phyloP scores from a whole-genome alignment of 1,140 invertebrate species.

The Lutraria rhynchaena region DNA sequence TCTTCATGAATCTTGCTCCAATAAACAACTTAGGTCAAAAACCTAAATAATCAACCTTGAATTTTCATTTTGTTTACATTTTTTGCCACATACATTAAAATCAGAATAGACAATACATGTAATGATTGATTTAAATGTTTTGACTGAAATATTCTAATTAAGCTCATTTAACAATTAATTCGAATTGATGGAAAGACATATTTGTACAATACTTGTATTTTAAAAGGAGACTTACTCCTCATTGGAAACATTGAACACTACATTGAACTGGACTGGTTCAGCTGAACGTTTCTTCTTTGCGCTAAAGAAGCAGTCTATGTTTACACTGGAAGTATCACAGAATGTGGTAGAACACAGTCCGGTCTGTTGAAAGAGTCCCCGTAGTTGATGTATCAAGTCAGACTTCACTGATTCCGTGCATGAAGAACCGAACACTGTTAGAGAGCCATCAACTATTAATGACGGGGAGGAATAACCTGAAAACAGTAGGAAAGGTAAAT shows the following conservation, averaged over 20 bases:
- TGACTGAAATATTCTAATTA: no score
- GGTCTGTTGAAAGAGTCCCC: not conserved
- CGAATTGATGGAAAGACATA: no score
- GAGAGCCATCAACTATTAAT: conserved; percentile 1
- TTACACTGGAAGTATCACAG: conserved; percentile 6
- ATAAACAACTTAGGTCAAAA: no score
- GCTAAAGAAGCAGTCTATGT: conserved; percentile 20
- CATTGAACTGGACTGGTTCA: conserved; percentile 26
- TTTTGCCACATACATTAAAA: no score
- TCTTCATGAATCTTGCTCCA: no score
- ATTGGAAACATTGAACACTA: conserved; percentile 26
- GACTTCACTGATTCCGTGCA: conserved; percentile 12
- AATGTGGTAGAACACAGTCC: conserved; percentile 18
- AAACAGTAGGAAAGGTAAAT: not conserved
- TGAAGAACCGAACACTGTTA: conserved; percentile 19
- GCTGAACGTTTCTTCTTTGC: conserved; percentile 29
- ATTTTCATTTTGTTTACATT: no score
- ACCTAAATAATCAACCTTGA: no score
- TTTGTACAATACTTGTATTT: no score
- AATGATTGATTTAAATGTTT: no score
- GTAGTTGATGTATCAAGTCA: not conserved
- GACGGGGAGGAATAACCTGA: not conserved
- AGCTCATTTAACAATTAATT: no score
- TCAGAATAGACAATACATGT: no score
- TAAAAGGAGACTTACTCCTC: conserved; percentile 32